These are phyloP conservation scores for Platynereis dumerilii DNA, from an alignment of 2,888 invertebrate genomes.

Conservation along the genomic window DNA sequence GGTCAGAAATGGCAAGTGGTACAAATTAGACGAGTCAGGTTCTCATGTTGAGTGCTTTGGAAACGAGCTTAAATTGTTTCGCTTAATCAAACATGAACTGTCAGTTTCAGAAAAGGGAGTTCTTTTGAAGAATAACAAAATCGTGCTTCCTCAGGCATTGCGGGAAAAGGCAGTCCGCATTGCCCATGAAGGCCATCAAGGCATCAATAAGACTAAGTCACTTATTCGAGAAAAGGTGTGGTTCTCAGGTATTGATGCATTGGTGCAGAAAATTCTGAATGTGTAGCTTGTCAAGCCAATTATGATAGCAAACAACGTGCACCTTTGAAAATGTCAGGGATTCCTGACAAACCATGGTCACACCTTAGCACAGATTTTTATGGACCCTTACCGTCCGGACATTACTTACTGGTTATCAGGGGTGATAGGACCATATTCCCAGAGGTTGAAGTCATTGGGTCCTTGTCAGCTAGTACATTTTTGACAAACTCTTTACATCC, in stretches of 20 bases:
- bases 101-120: background rate
- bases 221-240: background rate
- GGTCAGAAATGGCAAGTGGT: too few species aligned
- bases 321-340: background rate
- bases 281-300: constrained; percentile 3
- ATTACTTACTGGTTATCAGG: background rate
- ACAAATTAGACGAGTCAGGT: too few species aligned
- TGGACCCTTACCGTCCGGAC: background rate
- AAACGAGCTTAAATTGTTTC: too few species aligned
- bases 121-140: background rate
- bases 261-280: background rate
- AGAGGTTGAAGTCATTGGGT: background rate
- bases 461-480: background rate
- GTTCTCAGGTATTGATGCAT: background rate
- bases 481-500: constrained; percentile 3
- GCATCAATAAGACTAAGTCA: background rate
- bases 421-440: background rate
- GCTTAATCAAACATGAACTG: background rate
- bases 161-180: background rate
- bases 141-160: background rate
- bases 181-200: constrained; percentile 6
- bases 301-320: background rate
- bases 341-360: background rate
- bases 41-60: too few species aligned
- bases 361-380: background rate